phyloP scores from a whole-genome alignment of 1,140 invertebrate species.

The Leptonema lineaticorne region DNA sequence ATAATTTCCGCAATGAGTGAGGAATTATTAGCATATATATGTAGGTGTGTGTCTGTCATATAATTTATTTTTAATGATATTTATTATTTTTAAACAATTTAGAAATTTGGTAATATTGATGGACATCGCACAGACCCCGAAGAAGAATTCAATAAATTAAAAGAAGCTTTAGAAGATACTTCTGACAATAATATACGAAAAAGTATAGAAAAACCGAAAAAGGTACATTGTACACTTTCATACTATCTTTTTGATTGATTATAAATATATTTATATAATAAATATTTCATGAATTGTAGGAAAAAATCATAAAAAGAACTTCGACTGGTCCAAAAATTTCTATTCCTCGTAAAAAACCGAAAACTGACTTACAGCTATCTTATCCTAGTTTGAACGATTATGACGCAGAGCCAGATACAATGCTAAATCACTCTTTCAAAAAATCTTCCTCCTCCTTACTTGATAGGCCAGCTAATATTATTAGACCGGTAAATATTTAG shows the following conservation, averaged over 20 bases:
- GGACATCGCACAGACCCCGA: slow-evolving; percentile 58
- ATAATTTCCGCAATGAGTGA: too few relatives aligned
- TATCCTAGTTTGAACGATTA: slow-evolving; percentile 54
- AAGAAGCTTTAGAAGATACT: slow-evolving; percentile 53
- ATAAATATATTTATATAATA: not conserved
- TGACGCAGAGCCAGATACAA: slow-evolving; percentile 41
- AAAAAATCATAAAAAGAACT: slow-evolving; percentile 27
- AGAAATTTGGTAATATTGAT: slow-evolving; percentile 43
- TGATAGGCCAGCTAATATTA: slow-evolving; percentile 66
- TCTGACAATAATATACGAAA: slow-evolving; percentile 56
- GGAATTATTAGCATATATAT: too few relatives aligned
- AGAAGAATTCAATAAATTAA: slow-evolving; percentile 71
- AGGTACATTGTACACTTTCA: slow-evolving; percentile 44
- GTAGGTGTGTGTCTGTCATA: too few relatives aligned
- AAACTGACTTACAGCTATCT: slow-evolving; percentile 42
- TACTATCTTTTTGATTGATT: not conserved
- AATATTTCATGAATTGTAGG: not conserved
- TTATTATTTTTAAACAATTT: too few relatives aligned
- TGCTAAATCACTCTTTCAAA: slow-evolving; percentile 61
- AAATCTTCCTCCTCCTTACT: slow-evolving; percentile 59
- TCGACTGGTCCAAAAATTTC: slow-evolving; percentile 17
- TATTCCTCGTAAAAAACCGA: slow-evolving; percentile 48
- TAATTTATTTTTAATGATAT: too few relatives aligned
- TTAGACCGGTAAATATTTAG: slow-evolving; percentile 65
- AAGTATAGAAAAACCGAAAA: slow-evolving; percentile 47